Base-by-base conservation (phyloP, 2,797 vertebrate genomes). In the Hydrophis major region DNA sequence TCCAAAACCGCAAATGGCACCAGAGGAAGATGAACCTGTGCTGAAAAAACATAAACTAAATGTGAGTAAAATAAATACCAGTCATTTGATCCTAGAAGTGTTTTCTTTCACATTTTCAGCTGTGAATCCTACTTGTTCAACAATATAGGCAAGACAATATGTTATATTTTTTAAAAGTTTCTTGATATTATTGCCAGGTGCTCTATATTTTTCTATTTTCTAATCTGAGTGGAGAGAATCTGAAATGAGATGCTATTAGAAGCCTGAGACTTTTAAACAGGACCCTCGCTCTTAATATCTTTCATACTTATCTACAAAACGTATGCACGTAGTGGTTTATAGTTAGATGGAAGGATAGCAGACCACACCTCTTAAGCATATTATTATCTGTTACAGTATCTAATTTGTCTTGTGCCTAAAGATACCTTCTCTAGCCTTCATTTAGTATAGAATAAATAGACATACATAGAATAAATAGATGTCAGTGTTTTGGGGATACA, bases 31-130 rank as follows among this genome's bases (percentile, higher is more conserved):
- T 0, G 96, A 94, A 14, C 32, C 56, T 10, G 18, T 61, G 5
- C 57, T 4, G 0, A 95, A 97, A 91, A 90, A 87, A 37, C 90
- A 55, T n/a, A 93, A 61, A 0, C 4, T 93, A 3, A 11, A 97
- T 96, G 97, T 97, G 94, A 22, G 92, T 92, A 56, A 86, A 86
- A 25, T 8, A 32, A 69, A 32, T n/a, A n/a, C 3, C 16, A 2
- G n/a, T 22, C 53, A 86, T 8, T 87, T 95, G 89, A 53, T 66
- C 83, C 94, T 28, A n/a, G 1, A 57, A 14, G 3, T 56, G 14
- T 27, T 1, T 32, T 11, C 0, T 1, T 32, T 16, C 1, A 0
- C 89, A n/a, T 25, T 11, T 86, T 27, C 50, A 57, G 32, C 50
- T 28, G 27, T 1, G 14, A 32, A 16, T 78, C 27, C 16, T 56